A percentile compares a stretch with the other conserved stretches of the same genome.
These are phyloP conservation scores for Brachionus plicatilis DNA, from an alignment of 1,140 invertebrate species.

Conservation along the genomic window DNA sequence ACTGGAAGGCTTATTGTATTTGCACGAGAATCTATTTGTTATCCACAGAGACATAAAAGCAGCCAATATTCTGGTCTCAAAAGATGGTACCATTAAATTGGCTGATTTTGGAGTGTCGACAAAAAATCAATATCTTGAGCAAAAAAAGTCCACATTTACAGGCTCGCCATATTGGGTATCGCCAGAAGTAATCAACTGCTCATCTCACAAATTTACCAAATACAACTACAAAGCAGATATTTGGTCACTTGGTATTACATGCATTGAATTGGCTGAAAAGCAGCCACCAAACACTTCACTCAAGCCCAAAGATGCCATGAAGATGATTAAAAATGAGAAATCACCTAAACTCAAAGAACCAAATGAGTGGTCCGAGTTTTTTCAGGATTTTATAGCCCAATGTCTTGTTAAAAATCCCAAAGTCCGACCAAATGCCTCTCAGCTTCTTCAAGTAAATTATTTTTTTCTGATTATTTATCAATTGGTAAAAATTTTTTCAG, in stretches of 20 bases:
- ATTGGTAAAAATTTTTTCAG: too few relatives aligned
- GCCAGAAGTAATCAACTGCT: slow-evolving; percentile 66
- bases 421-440: neutral
- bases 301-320: slow-evolving; percentile 99
- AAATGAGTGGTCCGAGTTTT: slow-evolving; percentile 68
- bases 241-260: slow-evolving; percentile 87
- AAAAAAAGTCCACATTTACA: slow-evolving; percentile 70
- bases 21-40: slow-evolving; percentile 71
- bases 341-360: slow-evolving; percentile 69
- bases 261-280: slow-evolving; percentile 94
- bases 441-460: neutral
- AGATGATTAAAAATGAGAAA: slow-evolving; percentile 98
- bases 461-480: too few relatives aligned
- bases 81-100: slow-evolving; percentile 92
- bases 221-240: slow-evolving; percentile 78
- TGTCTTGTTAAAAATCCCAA: neutral
- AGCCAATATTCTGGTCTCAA: slow-evolving; percentile 94
- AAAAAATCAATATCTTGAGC: slow-evolving; percentile 66
- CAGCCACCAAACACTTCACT: slow-evolving; percentile 99
- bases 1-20: slow-evolving; percentile 66
- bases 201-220: slow-evolving; percentile 44
- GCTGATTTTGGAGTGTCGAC: slow-evolving; percentile 61
- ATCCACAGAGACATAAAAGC: slow-evolving; percentile 96
- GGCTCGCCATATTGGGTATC: slow-evolving; percentile 96
- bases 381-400: slow-evolving; percentile 82